Base-by-base conservation (phyloP, 2,113 vertebrate species). In the Chascanopsetta lugubris region DNA sequence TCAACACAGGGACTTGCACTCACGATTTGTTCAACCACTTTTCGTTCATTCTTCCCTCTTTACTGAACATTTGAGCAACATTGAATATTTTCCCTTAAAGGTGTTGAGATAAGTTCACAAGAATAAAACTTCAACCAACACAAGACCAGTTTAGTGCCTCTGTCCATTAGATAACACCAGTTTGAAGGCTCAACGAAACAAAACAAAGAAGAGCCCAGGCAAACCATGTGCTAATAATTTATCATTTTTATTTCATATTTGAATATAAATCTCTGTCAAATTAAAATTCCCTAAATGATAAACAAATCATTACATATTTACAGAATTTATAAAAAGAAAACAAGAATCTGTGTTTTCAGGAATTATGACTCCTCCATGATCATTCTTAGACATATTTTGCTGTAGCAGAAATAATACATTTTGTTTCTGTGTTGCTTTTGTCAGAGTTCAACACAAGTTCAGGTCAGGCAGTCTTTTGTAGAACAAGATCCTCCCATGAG, bases 211-310 rank as follows among this genome's bases (percentile, higher is more conserved):
- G 3, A 63, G 11, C 11, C 43, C 24, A 56, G 2, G 30, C 36
- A 53, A 85, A 68, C 63, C 42, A 61, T 51, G 27, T 82, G 71
- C 69, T 85, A 86, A 91, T 89, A 90, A 87, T 78, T 91, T 85
- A 80, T 79, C 50, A 47, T 87, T 89, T 87, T 90, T 89, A 89
- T 88, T 88, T 89, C 75, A 79, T 90, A 85, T 88, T 92, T 88
- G 69, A 90, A 92, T 92, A 91, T 90, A 93, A 92, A 92, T 90
- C 84, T 92, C 87, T 91, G 76, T 86, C 82, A 88, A 89, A 91
- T 84, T 54, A 88, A 90, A 89, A 86, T 79, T 87, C n/a, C 67
- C 79, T 83, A 91, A 90, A 84, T 85, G 54, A 91, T 83, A 89
- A 76, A 87, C 78, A 89, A 89, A 86, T 85, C 84, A 72, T 82